Percentiles rank a stretch among this genome's conserved stretches.
Conservation (phyloP, 1,140 invertebrate genomes). For the Drosophila obscura region DNA sequence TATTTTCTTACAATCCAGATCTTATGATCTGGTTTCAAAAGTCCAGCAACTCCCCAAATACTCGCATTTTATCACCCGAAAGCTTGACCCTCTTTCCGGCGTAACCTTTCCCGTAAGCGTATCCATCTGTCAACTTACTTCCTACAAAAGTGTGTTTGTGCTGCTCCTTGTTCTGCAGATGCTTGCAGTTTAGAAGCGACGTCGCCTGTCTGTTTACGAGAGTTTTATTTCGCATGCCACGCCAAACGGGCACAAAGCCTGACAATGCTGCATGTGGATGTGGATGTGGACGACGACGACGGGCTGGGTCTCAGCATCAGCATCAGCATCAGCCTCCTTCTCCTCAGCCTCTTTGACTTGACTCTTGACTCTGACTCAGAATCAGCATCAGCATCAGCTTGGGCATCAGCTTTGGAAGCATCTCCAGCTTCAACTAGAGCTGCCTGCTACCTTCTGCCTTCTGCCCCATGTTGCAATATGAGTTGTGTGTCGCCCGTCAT, state of each 20-base stretch:
- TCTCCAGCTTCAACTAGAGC: conserved; percentile 25
- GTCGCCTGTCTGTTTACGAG: conserved; percentile 73
- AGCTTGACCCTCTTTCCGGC: no score
- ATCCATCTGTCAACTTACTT: not conserved
- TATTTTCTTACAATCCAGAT: no score
- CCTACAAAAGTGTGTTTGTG: not conserved
- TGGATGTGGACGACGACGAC: conserved; percentile 28
- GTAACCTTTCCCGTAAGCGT: conserved; percentile 14
- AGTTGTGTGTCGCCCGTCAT: conserved; percentile 64
- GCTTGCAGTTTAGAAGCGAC: conserved; percentile 61
- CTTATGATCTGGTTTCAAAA: no score
- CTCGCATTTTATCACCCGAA: no score
- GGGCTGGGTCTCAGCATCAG: conserved; percentile 40
- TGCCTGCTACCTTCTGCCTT: not conserved
- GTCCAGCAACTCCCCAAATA: no score
- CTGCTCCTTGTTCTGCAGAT: conserved; percentile 35
- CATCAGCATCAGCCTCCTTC: conserved; percentile 21
- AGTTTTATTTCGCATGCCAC: conserved; percentile 78
- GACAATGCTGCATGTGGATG: conserved; percentile 61
- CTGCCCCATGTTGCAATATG: conserved; percentile 58
- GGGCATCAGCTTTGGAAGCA: conserved; percentile 13
- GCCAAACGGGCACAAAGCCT: conserved; percentile 72
- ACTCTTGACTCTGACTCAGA: conserved; percentile 36
- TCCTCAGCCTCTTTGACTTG: conserved; percentile 5
- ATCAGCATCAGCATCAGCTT: conserved; percentile 27